These are phyloP conservation scores for Pissodes strobi DNA, from an alignment of 1,140 invertebrate species.

Conservation along the genomic window DNA sequence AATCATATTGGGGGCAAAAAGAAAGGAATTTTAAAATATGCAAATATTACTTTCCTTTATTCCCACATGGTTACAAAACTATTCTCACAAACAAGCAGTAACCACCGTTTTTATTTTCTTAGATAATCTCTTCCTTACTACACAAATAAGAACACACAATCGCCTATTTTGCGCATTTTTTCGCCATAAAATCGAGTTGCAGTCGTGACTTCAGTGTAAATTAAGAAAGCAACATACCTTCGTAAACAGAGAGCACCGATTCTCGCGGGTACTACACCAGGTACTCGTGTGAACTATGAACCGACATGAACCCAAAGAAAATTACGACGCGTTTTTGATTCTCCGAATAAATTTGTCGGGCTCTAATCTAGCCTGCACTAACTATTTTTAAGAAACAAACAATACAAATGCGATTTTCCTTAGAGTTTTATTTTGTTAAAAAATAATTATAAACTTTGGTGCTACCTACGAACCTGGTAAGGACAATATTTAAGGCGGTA, in stretches of 20 bases:
- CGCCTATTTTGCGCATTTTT: conserved; percentile 27
- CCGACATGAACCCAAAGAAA: conserved; percentile 18
- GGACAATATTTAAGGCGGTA: too few species aligned
- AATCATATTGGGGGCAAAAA: too few species aligned
- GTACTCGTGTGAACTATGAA: conserved; percentile 23
- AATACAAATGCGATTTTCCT: too few species aligned
- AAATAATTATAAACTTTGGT: too few species aligned
- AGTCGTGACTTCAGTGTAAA: conserved; percentile 29
- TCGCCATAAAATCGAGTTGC: conserved; percentile 13
- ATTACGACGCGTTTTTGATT: background rate
- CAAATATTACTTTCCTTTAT: too few species aligned
- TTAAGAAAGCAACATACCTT: conserved; percentile 28
- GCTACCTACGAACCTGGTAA: too few species aligned
- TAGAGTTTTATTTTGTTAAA: too few species aligned
- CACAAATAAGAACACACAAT: conserved; percentile 30
- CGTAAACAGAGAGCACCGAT: conserved; percentile 14
- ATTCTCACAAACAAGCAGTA: conserved; percentile 7
- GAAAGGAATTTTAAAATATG: too few species aligned
- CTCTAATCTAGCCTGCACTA: too few species aligned
- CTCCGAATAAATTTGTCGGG: too few species aligned
- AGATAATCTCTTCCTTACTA: conserved; percentile 25
- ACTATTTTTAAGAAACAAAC: too few species aligned
- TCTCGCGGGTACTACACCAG: conserved; percentile 16
- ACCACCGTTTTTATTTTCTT: conserved; percentile 13
- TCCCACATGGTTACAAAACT: background rate